Conservation (phyloP, 2,888 invertebrate species). For the Taenaris catops region DNA sequence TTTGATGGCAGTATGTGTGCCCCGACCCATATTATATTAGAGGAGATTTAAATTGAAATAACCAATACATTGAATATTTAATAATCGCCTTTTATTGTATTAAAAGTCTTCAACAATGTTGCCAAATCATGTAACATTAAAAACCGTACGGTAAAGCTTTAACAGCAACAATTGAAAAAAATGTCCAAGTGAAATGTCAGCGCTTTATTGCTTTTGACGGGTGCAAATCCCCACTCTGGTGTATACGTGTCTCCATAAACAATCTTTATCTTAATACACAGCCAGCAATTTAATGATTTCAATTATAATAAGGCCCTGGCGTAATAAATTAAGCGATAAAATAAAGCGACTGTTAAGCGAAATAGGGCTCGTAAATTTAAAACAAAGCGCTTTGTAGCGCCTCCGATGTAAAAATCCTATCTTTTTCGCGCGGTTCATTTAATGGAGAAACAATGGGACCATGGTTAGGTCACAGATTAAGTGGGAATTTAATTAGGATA, state of each 20-base stretch:
- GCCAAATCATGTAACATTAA: no score
- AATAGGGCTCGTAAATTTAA: conserved; percentile 28
- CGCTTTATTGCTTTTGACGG: no score
- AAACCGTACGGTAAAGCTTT: no score
- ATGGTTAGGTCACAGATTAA: conserved; percentile 16
- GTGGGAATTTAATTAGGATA: conserved; percentile 9
- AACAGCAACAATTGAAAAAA: no score
- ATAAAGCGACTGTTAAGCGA: conserved; percentile 29
- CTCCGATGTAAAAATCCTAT: conserved; percentile 22
- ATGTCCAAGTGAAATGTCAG: no score
- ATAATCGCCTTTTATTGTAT: no score
- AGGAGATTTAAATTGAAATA: no score
- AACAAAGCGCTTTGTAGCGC: conserved; percentile 25
- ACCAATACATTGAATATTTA: no score
- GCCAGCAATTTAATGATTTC: conserved; percentile 26
- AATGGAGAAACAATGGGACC: conserved; percentile 19
- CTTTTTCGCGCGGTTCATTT: conserved; percentile 13
- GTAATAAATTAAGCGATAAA: conserved; percentile 30
- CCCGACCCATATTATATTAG: no score
- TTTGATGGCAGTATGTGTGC: no score
- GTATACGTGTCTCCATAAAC: conserved; percentile 14
- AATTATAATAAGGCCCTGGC: conserved; percentile 30
- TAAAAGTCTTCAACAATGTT: no score
- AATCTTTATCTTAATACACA: conserved; percentile 17
- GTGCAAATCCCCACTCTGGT: no score